Evolutionary conservation across 2,888 invertebrate genomes (phyloP).

Genomic region (Athrips mouffetella): DNA sequence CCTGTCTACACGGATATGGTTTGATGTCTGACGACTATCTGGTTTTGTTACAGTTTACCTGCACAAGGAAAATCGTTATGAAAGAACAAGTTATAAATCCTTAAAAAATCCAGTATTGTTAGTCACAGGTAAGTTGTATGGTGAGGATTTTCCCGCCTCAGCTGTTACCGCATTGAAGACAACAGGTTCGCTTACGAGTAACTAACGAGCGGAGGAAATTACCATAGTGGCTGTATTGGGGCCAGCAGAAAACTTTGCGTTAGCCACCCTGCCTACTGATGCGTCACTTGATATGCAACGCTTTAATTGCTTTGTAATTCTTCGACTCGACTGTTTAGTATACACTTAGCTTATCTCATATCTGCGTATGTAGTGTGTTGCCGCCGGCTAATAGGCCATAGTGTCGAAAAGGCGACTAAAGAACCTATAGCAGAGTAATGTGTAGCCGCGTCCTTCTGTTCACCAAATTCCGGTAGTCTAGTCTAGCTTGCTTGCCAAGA

Average conservation of each 20-base stretch:
- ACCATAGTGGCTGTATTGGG: constrained; percentile 63
- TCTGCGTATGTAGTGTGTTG: too few species aligned
- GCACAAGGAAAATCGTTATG: background rate
- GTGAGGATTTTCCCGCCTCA: constrained; percentile 42
- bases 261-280: constrained; percentile 53
- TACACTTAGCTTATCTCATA: too few species aligned
- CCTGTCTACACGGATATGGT: too few species aligned
- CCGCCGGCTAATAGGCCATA: too few species aligned
- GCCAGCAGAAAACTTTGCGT: constrained; percentile 67
- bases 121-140: background rate
- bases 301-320: constrained; percentile 1
- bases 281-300: constrained; percentile 33
- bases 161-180: constrained; percentile 1
- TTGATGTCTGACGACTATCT: too few species aligned
- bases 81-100: constrained; percentile 1
- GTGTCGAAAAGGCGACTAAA: too few species aligned
- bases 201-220: constrained; percentile 42
- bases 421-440: too few species aligned
- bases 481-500: too few species aligned
- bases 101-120: background rate
- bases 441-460: too few species aligned
- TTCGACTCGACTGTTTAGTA: too few species aligned
- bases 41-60: background rate
- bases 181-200: background rate
- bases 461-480: too few species aligned